Evolutionary conservation across 2,888 invertebrate species (phyloP).

Genomic region (Adelphocoris suturalis): DNA sequence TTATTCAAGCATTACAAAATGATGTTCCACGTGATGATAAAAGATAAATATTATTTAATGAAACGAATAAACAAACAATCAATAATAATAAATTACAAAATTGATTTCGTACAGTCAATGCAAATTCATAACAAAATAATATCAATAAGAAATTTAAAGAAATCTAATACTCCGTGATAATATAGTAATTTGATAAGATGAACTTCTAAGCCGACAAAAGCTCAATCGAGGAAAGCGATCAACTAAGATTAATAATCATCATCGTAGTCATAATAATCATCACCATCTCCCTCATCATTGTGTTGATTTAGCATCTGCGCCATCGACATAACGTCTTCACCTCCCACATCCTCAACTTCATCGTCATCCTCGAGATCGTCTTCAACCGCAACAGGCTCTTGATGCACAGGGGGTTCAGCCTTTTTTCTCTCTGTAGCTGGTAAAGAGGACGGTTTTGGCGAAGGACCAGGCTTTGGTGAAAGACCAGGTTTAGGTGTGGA

Average conservation of each 20-base stretch:
- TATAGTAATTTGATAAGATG: neutral
- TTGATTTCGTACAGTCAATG: neutral
- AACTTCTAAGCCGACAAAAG: neutral
- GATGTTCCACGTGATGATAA: neutral
- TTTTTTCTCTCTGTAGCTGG: neutral
- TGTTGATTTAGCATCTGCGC: conserved; percentile 80
- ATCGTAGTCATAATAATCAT: conserved; percentile 84
- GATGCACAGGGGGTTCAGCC: conserved; percentile 35
- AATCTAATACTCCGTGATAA: neutral
- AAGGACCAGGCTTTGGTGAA: neutral
- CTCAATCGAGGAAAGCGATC: neutral
- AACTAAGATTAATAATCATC: conserved; percentile 80
- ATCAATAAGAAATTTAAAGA: conserved; percentile 13
- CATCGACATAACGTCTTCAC: conserved; percentile 78
- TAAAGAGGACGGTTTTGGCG: neutral
- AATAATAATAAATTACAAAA: neutral
- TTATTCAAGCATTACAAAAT: conserved; percentile 9
- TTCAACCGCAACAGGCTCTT: conserved; percentile 76
- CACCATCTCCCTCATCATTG: conserved; percentile 83
- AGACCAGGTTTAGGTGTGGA: neutral
- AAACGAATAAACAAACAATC: neutral
- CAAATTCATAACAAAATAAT: conserved; percentile 35
- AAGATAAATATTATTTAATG: too few species aligned
- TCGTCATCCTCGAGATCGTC: conserved; percentile 78
- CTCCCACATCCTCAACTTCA: conserved; percentile 75